Base-by-base conservation (phyloP, 2,113 vertebrate species). In the Ursus arctos region DNA sequence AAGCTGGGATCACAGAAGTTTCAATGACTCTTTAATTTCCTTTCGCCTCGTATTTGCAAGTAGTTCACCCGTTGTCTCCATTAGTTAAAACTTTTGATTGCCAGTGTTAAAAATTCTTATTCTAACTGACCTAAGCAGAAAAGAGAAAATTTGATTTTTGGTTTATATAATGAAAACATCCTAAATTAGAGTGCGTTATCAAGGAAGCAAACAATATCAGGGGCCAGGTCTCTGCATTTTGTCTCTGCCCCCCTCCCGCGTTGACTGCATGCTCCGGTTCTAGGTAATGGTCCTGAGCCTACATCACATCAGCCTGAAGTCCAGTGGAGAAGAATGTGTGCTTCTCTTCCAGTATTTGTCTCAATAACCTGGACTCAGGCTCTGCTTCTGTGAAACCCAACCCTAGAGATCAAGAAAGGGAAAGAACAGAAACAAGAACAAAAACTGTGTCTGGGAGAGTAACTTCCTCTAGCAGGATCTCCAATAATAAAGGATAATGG, bases 201-300 rank as follows among this genome's bases (percentile, higher is more conserved):
- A 76, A 24, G 26, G 55, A 43, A n/a, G 76, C 11, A 13, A 31
- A 33, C 1, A 4, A 2, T 67, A 4, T 10, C 10, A 2, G 26
- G 36, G 31, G 4, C n/a, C 1, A 76, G 33, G 1, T 14, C 7
- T 28, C 4, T 61, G 21, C 10, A 1, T 5, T 28, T 40, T 4
- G 10, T 61, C 63, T 91, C 7, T 77, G 1, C 1, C 16, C 15
- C 21, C 26, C 19, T 76, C 47, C 86, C 12, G 0, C 24, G 43
- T 14, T 22, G 28, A 21, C 19, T 15, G 0, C 14, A 2, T 7
- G 40, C 6, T 57, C 19, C 14, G 7, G 4, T 65, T 72, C 49
- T 26, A 7, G 3, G 6, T 31, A 16, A 40, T 0, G 3, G 5
- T 13, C 2, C 11, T 33, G 18, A 19, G 13, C 19, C 18, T 57